These are phyloP conservation scores for Panthera tigris DNA, from an alignment of 2,113 vertebrate species.

Conservation along the genomic window DNA sequence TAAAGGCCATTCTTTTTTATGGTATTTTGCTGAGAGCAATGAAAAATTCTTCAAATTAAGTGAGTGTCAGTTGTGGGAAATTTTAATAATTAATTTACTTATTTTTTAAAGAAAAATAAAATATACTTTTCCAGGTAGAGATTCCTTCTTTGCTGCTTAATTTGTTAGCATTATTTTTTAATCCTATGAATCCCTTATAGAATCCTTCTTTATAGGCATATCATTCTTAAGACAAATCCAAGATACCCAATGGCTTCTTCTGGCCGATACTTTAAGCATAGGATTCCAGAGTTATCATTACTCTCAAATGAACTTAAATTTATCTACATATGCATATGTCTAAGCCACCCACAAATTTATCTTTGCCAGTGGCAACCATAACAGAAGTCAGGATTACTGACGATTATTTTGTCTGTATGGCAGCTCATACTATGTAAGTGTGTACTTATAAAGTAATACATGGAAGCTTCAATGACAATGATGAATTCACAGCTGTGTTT, in stretches of 20 bases:
- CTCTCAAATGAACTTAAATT: background rate
- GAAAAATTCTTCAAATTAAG: background rate
- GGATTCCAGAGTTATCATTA: background rate
- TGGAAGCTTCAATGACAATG: background rate
- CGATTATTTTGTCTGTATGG: background rate
- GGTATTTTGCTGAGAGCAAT: background rate
- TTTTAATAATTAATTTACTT: conserved; percentile 13
- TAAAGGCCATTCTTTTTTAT: background rate
- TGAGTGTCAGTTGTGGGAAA: background rate
- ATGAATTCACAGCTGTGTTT: conserved; percentile 34
- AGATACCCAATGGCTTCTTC: background rate
- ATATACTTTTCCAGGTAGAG: background rate
- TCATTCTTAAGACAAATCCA: background rate
- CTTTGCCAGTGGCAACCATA: background rate
- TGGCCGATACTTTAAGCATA: background rate
- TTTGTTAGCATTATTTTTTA: background rate
- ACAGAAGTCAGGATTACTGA: background rate
- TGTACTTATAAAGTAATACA: background rate
- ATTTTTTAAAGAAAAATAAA: background rate
- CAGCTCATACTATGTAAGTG: background rate
- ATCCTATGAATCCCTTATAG: background rate
- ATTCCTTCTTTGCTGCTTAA: background rate
- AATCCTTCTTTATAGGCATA: background rate
- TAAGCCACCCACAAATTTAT: background rate
- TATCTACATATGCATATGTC: background rate